Base-by-base conservation (phyloP, 2,888 invertebrate genomes). In the Marronus borbonicus region DNA sequence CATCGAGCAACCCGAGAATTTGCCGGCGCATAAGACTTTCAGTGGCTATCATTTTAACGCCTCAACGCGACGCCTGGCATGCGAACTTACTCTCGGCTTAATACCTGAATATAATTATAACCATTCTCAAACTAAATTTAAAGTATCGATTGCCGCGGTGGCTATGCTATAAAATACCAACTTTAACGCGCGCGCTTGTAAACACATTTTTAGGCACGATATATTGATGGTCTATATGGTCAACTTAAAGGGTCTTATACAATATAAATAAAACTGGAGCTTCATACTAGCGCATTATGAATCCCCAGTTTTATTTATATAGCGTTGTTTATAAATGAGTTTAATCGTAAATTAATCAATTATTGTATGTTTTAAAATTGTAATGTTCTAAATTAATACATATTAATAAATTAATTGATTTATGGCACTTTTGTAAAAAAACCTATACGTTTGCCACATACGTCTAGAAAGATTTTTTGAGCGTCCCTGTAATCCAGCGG, bases 71-170 rank as follows among this genome's bases (percentile, higher is more conserved):
- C 66, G 44, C 44, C 44, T 8, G 12, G 49, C 70, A 70, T 70
- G 55, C 70, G 3, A 58, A 70, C 70, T 55, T 20, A 70, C 70
- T 58, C 55, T 17, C 20, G 31, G 58, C 70, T 55, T 55, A 58
- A 70, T 55, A 70, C 39, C 70, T 55, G 58, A 50, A 70, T 70
- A 70, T 70, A 70, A 70, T 70, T 70, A 70, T 70, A 70, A 68
- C 76, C 76, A 36, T 55, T 39, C 76, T 68, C 68, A 44, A 76
- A 76, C 76, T 76, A 76, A 76, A 76, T 76, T 76, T 68, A 76
- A 76, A 76, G 65, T 76, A 76, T 76, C 66, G 76, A 76, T 76
- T 66, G 31, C 28, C 44, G 55, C 28, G 68, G 44, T 28, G 69
- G 55, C 55, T 12, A 4, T 36, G 70, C 31, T 55, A 55, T 55